Conservation (phyloP, 1,140 invertebrate genomes). For the Macrocentrus cingulum region DNA sequence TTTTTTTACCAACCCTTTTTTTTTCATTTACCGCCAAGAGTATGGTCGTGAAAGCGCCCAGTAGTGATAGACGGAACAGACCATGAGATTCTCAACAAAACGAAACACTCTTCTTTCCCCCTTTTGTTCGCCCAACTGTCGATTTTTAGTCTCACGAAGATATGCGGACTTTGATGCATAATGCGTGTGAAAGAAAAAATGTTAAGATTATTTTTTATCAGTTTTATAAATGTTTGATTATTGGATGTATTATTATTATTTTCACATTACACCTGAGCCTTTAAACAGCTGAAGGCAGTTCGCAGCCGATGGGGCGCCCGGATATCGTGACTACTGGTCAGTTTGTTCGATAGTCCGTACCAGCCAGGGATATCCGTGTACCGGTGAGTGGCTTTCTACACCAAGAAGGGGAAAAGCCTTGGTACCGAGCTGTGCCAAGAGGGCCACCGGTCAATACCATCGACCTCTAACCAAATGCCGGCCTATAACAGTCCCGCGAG, state of each 20-base stretch:
- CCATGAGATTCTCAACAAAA: conserved; percentile 6
- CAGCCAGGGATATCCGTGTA: conserved; percentile 51
- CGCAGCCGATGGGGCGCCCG: conserved; percentile 21
- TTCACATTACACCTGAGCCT: neutral
- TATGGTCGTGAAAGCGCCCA: neutral
- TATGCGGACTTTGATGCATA: conserved; percentile 15
- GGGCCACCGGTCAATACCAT: conserved; percentile 60
- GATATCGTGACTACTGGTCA: conserved; percentile 61
- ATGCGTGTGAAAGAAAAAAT: conserved; percentile 27
- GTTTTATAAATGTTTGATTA: no score
- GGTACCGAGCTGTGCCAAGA: conserved; percentile 58
- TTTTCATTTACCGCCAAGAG: conserved; percentile 26
- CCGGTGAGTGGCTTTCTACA: conserved; percentile 13
- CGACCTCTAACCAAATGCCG: conserved; percentile 41
- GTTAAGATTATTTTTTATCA: no score
- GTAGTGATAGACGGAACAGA: neutral
- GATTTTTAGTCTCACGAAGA: conserved; percentile 1
- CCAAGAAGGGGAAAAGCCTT: conserved; percentile 39
- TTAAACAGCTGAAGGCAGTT: conserved; percentile 16
- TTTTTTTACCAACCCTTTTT: conserved; percentile 55
- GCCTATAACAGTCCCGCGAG: conserved; percentile 2
- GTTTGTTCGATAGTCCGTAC: conserved; percentile 61
- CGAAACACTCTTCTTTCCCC: conserved; percentile 20
- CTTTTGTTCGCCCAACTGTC: conserved; percentile 45
- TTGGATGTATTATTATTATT: no score